Base-by-base conservation (phyloP, 2,888 invertebrate species). In the Nebria salina region DNA sequence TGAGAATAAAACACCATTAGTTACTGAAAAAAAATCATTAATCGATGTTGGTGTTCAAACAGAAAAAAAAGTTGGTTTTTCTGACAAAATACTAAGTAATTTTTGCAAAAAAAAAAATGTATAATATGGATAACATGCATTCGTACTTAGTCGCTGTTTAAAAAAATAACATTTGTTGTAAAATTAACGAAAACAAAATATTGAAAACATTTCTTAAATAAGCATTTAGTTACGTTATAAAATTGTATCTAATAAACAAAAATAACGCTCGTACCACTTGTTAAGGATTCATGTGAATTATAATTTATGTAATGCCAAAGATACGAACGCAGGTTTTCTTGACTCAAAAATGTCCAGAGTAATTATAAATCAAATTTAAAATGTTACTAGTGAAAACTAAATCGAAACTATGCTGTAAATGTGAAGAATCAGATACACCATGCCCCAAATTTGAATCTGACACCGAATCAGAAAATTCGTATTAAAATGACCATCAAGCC, bases 31-130 rank as follows among this genome's bases (percentile, higher is more conserved):
- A 20, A 20, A 20, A 20, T 20, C 70, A 70, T 70, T 20, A 20
- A 70, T 8, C 26, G 34, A 25, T 25, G 70, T 70, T 70, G 70
- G n/a, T 26, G 70, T 70, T 9, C 70, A 70, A 70, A 70, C 70
- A 1, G 70, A 70, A 15, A 70, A 70, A 70, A 70, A 70, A 70
- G 70, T 70, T 70, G 7, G 70, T 25, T 70, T 70, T 70, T 20
- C 54, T 54, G 54, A 54, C 8, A 13, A 8, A 54, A 54, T 7
- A 11, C 4, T 2, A 54, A 8, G 54, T 54, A 54, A 54, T 5
- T 34, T 34, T 34, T 34, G 1, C 34, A 34, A 1, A 34, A 5
- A 34, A 34, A 34, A 20, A 20, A 1, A 20, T 20, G 20, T 20
- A 34, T 34, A 34, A 34, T 34, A 34, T 34, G 34, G 34, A 34